These are phyloP conservation scores for Chelonus insularis DNA, from an alignment of 1,140 invertebrate genomes.

Conservation along the genomic window DNA sequence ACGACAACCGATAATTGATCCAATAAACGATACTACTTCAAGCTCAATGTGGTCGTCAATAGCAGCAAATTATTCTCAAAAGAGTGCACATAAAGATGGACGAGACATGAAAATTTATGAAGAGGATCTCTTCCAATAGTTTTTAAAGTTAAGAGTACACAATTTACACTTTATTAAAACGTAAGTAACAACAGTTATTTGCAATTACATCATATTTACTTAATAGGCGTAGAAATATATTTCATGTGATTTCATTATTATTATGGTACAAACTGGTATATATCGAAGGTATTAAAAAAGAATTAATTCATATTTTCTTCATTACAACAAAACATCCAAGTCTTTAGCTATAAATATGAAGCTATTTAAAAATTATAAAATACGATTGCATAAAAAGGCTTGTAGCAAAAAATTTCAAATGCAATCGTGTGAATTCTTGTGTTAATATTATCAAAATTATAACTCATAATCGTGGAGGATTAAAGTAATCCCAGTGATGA, in stretches of 20 bases:
- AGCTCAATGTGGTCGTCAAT: conserved; percentile 80
- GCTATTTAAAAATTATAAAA: no score
- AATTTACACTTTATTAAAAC: conserved; percentile 11
- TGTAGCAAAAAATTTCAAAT: no score
- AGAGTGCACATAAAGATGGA: conserved; percentile 76
- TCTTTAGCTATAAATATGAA: no score
- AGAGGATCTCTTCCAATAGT: conserved; percentile 62
- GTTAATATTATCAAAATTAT: conserved; percentile 1
- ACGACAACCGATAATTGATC: conserved; percentile 79
- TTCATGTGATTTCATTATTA: neutral
- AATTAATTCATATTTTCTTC: no score
- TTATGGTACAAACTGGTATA: neutral
- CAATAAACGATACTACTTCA: conserved; percentile 75
- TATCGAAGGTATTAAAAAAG: no score
- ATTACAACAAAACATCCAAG: no score
- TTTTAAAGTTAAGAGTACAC: neutral
- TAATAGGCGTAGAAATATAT: neutral
- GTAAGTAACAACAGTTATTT: conserved; percentile 11
- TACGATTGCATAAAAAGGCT: no score
- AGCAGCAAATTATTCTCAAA: conserved; percentile 80
- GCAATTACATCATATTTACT: neutral
- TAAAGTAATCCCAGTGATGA: conserved; percentile 81
- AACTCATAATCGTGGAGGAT: conserved; percentile 64
- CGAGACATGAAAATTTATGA: conserved; percentile 73
- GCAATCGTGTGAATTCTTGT: no score